Percentiles rank a stretch among this genome's conserved stretches.
These are phyloP conservation scores for Psix sp. DNA, from an alignment of 1,140 invertebrate genomes.

Conservation along the genomic window DNA sequence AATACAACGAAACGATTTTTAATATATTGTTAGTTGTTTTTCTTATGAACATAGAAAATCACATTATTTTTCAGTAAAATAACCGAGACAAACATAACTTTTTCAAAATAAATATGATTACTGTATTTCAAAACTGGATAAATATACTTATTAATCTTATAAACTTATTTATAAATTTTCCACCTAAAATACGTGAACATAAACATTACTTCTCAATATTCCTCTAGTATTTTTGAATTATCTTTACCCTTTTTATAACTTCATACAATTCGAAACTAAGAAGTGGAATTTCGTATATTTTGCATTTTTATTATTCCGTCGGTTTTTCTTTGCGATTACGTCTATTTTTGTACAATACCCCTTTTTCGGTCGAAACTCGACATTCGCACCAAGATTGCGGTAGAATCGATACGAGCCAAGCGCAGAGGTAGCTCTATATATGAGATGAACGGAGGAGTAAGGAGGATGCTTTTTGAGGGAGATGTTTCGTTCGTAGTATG, in stretches of 20 bases:
- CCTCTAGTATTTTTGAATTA: too few species aligned
- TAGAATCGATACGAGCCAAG: constrained; percentile 70
- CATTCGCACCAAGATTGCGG: constrained; percentile 65
- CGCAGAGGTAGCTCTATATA: constrained; percentile 55
- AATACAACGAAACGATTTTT: too few species aligned
- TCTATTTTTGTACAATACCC: constrained; percentile 48
- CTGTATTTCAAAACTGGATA: too few species aligned
- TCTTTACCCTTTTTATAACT: background rate
- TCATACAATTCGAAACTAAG: constrained; percentile 1
- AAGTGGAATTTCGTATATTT: constrained; percentile 22
- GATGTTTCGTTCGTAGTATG: constrained; percentile 72
- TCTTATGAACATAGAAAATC: too few species aligned
- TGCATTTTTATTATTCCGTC: constrained; percentile 16
- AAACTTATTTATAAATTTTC: too few species aligned
- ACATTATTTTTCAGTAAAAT: too few species aligned
- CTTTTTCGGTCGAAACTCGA: constrained; percentile 59
- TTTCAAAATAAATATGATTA: too few species aligned
- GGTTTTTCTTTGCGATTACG: constrained; percentile 18
- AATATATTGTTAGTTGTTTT: too few species aligned
- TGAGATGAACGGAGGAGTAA: constrained; percentile 56
- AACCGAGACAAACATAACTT: too few species aligned
- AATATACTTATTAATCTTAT: too few species aligned
- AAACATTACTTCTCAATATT: background rate
- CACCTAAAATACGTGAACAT: too few species aligned
- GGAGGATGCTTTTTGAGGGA: constrained; percentile 73